Conservation (phyloP, 2,797 vertebrate genomes). For the Vireo griseus region DNA sequence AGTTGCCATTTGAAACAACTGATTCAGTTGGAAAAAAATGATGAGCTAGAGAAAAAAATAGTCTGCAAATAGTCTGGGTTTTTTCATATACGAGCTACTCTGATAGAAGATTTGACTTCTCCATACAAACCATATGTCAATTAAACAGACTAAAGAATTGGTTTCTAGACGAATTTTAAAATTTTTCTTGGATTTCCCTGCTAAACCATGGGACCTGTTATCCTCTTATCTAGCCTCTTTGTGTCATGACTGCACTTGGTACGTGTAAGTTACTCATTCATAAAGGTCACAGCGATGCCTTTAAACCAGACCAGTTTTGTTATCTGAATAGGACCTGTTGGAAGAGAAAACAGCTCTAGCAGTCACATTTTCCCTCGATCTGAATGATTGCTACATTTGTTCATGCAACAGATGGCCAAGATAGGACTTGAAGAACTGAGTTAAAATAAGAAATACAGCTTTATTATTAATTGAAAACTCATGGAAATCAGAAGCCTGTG, state of each 20-base stretch:
- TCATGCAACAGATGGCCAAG: neutral
- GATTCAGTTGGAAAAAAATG: neutral
- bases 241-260: neutral
- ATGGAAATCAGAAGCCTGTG: neutral
- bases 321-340: neutral
- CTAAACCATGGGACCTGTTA: neutral
- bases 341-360: neutral
- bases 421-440: neutral
- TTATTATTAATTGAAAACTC: neutral
- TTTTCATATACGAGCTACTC: neutral
- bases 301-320: neutral
- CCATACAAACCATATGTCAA: neutral
- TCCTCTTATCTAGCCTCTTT: neutral
- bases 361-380: neutral
- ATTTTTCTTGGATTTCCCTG: accelerated
- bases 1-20: neutral
- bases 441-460: neutral
- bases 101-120: neutral
- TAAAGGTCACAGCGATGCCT: neutral
- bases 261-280: neutral
- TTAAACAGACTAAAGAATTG: neutral
- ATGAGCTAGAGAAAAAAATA: neutral
- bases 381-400: neutral
- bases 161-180: neutral
- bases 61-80: neutral